Evolutionary conservation across 2,888 invertebrate species (phyloP), one percentile per base, ranked within the genome.

Genomic region (Andrena fulva): DNA sequence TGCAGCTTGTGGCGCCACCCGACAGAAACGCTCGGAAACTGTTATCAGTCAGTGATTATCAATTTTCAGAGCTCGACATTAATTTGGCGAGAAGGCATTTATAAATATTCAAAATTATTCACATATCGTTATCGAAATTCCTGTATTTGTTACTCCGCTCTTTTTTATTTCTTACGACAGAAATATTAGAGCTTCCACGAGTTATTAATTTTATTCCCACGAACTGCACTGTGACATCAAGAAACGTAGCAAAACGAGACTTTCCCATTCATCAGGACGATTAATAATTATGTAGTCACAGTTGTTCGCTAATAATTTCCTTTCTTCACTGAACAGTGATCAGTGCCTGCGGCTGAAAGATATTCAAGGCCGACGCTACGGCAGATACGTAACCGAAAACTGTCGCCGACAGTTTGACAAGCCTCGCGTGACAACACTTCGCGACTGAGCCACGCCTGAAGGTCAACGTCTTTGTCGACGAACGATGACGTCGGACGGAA

Each of bases 1-100:
- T 84, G 74, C 79, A 70, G 50, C 86, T 31, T 35, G 86, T 75
- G 87, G 87, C 91, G 92, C 91, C 92, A 92, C 89, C 92, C 85
- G 35, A 64, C 87, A 76, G 90, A 63, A 83, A 87, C 89, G 81
- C 90, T 74, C 74, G 69, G 82, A 91, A 92, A 84, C 83, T 52
- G 63, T 87, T 88, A 84, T 88, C 82, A 68, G 72, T n/a, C 85
- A 59, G 76, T 73, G 87, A 70, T 82, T 82, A 85, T 85, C 82
- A 81, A 67, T 76, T 42, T 29, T 64, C 10, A 62, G 80, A 63
- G 66, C 24, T 48, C 42, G 8, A 29, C 27, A 78, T 68, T 63
- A 33, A 56, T 56, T n/a, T 56, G 10, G 10, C 5, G 20, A 24
- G 20, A 27, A 77, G 16, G 16, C 27, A n/a, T 56, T 56, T 27